These are phyloP conservation scores for Hypotaenidia okinawae DNA, from an alignment of 2,797 vertebrate species.

Conservation along the genomic window DNA sequence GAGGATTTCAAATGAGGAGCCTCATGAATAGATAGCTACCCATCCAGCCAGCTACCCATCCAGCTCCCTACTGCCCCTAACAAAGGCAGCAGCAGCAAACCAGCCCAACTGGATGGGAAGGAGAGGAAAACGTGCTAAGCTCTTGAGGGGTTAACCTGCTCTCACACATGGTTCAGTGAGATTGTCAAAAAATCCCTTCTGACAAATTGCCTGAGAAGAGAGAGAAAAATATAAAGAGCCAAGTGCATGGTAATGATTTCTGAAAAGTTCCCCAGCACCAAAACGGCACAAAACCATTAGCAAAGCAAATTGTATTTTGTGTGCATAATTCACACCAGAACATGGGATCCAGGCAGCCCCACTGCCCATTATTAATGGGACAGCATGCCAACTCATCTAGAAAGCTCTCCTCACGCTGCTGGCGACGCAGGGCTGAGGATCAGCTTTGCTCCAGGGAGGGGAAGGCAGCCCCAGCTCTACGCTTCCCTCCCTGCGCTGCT, in stretches of 20 bases:
- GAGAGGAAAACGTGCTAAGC: background rate
- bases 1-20: background rate
- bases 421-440: background rate
- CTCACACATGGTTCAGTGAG: constrained; percentile 73
- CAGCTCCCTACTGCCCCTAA: background rate
- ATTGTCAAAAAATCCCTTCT: constrained; percentile 75
- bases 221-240: constrained; percentile 60
- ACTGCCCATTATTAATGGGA: background rate
- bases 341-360: background rate
- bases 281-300: constrained; percentile 68
- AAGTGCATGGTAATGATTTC: constrained; percentile 68
- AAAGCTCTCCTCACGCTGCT: background rate
- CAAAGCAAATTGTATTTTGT: constrained; percentile 73
- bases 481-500: no score
- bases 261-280: constrained; percentile 70
- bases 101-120: background rate
- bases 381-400: background rate
- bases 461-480: background rate
- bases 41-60: background rate
- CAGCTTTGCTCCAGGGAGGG: background rate
- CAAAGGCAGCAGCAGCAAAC: background rate
- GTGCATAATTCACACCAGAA: constrained; percentile 71
- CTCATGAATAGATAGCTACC: background rate
- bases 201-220: constrained; percentile 77
- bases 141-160: constrained; percentile 68